Percentiles rank a stretch among this genome's conserved stretches.
Evolutionary conservation across 2,797 vertebrate species (phyloP).

Genomic region (Acanthornis magna): DNA sequence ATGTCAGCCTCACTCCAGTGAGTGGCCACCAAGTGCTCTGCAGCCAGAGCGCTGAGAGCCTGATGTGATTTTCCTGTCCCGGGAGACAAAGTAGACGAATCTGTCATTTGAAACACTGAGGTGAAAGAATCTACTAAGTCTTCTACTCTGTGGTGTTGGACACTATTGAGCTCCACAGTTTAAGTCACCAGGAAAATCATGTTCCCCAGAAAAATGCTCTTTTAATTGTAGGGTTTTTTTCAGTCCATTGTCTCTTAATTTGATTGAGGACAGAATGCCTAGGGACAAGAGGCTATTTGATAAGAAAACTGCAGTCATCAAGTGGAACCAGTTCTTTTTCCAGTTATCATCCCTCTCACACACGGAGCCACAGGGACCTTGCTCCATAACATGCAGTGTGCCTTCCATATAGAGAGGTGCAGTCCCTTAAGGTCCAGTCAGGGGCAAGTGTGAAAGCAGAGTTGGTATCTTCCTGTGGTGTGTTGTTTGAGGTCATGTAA

Average conservation of each 20-base stretch:
- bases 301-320: background rate
- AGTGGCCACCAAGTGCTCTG: background rate
- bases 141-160: background rate
- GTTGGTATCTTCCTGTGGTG: background rate
- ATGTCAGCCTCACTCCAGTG: background rate
- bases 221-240: background rate
- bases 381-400: accelerated
- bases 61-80: background rate
- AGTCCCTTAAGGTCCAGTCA: background rate
- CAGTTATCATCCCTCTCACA: background rate
- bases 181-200: background rate
- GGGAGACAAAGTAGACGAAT: background rate
- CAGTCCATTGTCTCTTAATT: background rate
- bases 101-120: background rate
- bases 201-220: background rate
- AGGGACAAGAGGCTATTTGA: background rate
- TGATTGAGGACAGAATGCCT: background rate
- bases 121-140: background rate
- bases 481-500: background rate
- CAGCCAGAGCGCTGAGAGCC: background rate
- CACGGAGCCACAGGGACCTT: background rate
- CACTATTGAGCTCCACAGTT: background rate
- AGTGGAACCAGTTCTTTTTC: background rate
- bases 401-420: background rate
- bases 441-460: background rate